Conservation (phyloP, 2,797 vertebrate genomes). For the Setipinna tenuifilis region DNA sequence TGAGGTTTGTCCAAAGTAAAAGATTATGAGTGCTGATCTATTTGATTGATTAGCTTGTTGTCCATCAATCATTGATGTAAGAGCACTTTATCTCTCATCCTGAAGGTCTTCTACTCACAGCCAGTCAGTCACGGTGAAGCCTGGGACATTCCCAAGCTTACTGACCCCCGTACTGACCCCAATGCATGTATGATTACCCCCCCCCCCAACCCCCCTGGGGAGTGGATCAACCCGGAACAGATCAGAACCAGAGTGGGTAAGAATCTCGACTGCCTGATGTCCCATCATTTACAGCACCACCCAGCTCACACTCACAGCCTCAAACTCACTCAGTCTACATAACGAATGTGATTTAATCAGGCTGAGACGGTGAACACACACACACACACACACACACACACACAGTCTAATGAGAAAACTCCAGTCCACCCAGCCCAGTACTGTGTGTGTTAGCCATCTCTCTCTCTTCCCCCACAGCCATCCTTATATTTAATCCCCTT, state of each 20-base stretch:
- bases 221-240: no score
- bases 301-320: neutral
- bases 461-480: neutral
- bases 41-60: neutral
- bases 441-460: neutral
- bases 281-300: neutral
- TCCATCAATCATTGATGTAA: neutral
- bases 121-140: neutral
- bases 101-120: neutral
- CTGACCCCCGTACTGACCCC: no score
- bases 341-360: neutral
- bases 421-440: neutral
- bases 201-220: no score
- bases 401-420: neutral
- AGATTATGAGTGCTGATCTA: neutral
- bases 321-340: neutral
- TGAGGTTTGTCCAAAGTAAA: neutral
- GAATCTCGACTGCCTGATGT: neutral
- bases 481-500: neutral
- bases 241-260: neutral
- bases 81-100: neutral
- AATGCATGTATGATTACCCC: neutral
- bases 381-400: slow-evolving; percentile 25
- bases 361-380: neutral
- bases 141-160: neutral